phyloP scores from a whole-genome alignment of 1,140 invertebrate genomes.

The Lepidostoma basale region DNA sequence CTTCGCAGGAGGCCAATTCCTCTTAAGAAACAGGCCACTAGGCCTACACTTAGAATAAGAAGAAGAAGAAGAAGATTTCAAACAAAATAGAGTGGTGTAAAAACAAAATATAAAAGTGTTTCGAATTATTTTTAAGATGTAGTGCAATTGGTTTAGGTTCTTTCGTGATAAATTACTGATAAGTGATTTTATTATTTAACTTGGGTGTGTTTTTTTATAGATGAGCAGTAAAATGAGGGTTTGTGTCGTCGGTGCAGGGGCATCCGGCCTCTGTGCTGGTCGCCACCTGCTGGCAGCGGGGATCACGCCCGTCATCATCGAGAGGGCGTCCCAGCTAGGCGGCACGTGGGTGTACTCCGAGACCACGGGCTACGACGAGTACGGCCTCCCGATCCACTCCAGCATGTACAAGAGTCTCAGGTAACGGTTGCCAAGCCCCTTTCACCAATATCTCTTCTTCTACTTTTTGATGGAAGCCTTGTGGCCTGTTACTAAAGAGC shows the following conservation, averaged over 20 bases:
- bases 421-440: no score
- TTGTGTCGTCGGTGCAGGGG: conserved; percentile 79
- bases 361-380: conserved; percentile 69
- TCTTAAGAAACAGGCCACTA: neutral
- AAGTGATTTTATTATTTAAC: neutral
- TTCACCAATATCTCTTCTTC: no score
- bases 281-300: conserved; percentile 67
- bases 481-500: no score
- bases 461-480: no score
- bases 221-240: conserved; percentile 50
- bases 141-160: neutral
- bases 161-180: neutral
- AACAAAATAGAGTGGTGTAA: no score
- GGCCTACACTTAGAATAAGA: no score
- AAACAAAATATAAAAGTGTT: neutral
- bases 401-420: conserved; percentile 86
- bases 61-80: no score
- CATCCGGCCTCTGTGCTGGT: conserved; percentile 74
- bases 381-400: conserved; percentile 82
- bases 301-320: conserved; percentile 73
- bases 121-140: neutral
- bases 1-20: neutral
- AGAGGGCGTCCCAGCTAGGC: conserved; percentile 77
- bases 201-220: neutral
- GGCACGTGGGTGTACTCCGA: conserved; percentile 88